Evolutionary conservation across 2,888 invertebrate genomes (phyloP).

Genomic region (Orchestes rusci): DNA sequence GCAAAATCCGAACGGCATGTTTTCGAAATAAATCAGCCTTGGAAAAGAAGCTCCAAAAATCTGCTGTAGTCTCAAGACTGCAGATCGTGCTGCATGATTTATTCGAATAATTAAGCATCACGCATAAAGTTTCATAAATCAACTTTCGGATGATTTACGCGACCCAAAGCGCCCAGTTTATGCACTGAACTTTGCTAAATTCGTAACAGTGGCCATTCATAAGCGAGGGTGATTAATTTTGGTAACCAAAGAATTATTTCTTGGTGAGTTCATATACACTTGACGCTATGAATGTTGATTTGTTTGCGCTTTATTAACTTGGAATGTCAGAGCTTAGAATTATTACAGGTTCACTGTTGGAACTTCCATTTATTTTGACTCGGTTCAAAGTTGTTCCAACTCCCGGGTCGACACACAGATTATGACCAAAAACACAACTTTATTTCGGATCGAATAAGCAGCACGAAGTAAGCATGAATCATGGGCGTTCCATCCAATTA

Average conservation of each 20-base stretch:
- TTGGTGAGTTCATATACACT: no score
- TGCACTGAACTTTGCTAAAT: slow-evolving; percentile 23
- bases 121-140: slow-evolving; percentile 26
- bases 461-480: no score
- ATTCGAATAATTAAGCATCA: slow-evolving; percentile 26
- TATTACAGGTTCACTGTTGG: slow-evolving; percentile 12
- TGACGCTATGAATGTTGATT: no score
- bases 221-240: slow-evolving; percentile 21
- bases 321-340: not conserved
- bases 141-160: slow-evolving; percentile 22
- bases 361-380: no score
- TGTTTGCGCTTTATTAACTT: not conserved
- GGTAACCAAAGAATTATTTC: slow-evolving; percentile 19
- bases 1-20: no score
- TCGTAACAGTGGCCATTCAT: slow-evolving; percentile 24
- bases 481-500: no score
- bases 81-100: slow-evolving; percentile 21
- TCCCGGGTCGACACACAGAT: no score
- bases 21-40: not conserved
- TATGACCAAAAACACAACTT: no score
- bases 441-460: no score
- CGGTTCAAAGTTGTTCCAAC: no score
- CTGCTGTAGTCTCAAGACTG: slow-evolving; percentile 8
- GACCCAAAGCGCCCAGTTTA: slow-evolving; percentile 18
- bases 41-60: not conserved